These are phyloP conservation scores for Recurvirostra avosetta DNA, from an alignment of 2,113 vertebrate species.

Conservation along the genomic window DNA sequence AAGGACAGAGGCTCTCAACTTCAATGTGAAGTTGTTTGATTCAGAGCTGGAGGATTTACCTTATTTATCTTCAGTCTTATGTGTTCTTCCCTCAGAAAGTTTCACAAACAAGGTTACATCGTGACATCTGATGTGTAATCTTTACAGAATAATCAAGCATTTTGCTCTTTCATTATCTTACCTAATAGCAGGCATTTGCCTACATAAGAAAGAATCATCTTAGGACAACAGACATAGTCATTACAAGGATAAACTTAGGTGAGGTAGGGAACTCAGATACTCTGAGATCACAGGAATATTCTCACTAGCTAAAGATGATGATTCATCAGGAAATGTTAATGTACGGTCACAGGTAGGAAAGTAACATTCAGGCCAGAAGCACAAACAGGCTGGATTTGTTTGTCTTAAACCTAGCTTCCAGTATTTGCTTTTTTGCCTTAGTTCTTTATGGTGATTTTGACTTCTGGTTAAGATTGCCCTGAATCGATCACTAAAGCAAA, in stretches of 20 bases:
- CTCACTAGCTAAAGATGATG: not conserved
- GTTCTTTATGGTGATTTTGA: not conserved
- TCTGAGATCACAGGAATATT: slow-evolving; percentile 16
- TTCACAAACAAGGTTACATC: not conserved
- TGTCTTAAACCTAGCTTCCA: not conserved
- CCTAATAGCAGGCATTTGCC: not conserved
- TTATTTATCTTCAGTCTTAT: not conserved
- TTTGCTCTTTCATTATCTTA: slow-evolving; percentile 16
- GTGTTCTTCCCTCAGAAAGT: not conserved
- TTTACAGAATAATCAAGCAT: not conserved
- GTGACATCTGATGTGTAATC: not conserved
- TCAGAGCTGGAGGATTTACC: not conserved
- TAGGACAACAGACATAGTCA: not conserved
- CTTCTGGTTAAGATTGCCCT: not conserved
- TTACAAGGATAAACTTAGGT: not conserved
- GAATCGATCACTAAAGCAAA: not conserved
- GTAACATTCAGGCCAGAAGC: not conserved
- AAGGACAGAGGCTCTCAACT: not conserved
- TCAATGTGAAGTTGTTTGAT: not conserved
- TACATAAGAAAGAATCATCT: not conserved
- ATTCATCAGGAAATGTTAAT: not conserved
- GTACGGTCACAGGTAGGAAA: not conserved
- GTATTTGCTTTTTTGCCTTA: not conserved
- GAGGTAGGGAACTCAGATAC: not conserved
- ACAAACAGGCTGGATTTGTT: not conserved